A percentile compares a stretch with the other conserved stretches of the same genome.
Evolutionary conservation across 2,113 vertebrate genomes (phyloP).

Genomic region (Pyxicephalus adspersus): DNA sequence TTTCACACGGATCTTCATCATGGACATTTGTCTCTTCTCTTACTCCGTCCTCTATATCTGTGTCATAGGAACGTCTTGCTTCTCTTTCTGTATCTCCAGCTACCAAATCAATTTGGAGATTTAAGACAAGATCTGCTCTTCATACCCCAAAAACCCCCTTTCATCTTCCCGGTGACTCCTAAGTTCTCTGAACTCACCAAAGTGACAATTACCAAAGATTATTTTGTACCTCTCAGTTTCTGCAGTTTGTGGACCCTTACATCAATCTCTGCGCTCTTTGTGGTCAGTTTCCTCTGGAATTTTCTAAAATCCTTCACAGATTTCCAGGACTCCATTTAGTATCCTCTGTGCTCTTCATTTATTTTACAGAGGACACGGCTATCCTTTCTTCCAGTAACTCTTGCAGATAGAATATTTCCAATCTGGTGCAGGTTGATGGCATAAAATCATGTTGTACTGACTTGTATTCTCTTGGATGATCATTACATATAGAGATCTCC

Average conservation of each 20-base stretch:
- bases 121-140: too few species aligned
- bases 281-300: neutral
- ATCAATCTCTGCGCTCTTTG: neutral
- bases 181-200: too few species aligned
- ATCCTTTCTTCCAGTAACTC: neutral
- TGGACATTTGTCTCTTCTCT: neutral
- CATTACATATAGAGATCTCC: neutral
- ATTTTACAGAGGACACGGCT: neutral
- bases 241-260: neutral
- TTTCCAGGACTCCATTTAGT: neutral
- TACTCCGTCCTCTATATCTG: neutral
- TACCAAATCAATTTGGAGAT: too few species aligned
- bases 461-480: neutral
- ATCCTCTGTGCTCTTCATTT: neutral
- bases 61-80: too few species aligned
- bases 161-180: too few species aligned
- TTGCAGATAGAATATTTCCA: too few species aligned
- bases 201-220: too few species aligned
- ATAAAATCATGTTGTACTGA: neutral
- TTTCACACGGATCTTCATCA: too few species aligned
- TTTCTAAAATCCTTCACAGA: neutral
- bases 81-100: too few species aligned
- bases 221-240: neutral
- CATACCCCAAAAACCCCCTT: too few species aligned
- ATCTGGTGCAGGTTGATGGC: neutral